A percentile compares a stretch with the other conserved stretches of the same genome.
Evolutionary conservation across 1,140 invertebrate genomes (phyloP).

Genomic region (Heliothis subflexa): DNA sequence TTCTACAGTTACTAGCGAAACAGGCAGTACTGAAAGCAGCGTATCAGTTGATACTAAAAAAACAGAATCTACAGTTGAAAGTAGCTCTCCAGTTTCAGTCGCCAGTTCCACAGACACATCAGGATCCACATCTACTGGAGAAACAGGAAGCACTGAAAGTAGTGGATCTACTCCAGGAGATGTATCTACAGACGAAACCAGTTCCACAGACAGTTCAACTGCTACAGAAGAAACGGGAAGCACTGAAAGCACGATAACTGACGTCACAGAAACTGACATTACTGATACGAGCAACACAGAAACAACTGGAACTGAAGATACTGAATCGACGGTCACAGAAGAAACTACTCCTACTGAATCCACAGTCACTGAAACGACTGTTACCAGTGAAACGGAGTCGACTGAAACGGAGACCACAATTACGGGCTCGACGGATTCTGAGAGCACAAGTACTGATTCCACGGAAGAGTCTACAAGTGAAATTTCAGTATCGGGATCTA

Average conservation of each 20-base stretch:
- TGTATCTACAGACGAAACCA: not conserved
- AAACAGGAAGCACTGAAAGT: slow-evolving; percentile 16
- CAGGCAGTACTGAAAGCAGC: slow-evolving; percentile 46
- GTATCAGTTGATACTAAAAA: slow-evolving; percentile 54
- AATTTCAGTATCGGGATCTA: not conserved
- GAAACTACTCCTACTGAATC: slow-evolving; percentile 14
- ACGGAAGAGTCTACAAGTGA: not conserved
- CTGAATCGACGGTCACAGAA: slow-evolving; percentile 36
- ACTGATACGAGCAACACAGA: slow-evolving; percentile 3
- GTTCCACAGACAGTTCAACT: not conserved
- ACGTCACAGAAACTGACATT: slow-evolving; percentile 49
- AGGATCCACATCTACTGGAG: slow-evolving; percentile 30
- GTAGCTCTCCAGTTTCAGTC: slow-evolving; percentile 34
- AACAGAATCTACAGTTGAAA: slow-evolving; percentile 35
- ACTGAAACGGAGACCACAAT: slow-evolving; percentile 43
- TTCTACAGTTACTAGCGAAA: slow-evolving; percentile 29
- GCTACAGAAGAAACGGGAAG: slow-evolving; percentile 20
- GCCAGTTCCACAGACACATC: slow-evolving; percentile 33
- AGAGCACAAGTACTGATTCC: slow-evolving; percentile 10
- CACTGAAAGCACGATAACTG: slow-evolving; percentile 51
- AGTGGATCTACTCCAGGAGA: not conserved
- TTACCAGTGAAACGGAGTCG: slow-evolving; percentile 38
- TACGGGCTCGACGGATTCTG: slow-evolving; percentile 40
- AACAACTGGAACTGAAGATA: slow-evolving; percentile 16
- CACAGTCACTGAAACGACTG: slow-evolving; percentile 36